A percentile compares a stretch with the other conserved stretches of the same genome.
Conservation (phyloP, 2,888 invertebrate species). For the Mesorhabditis spiculigera region DNA sequence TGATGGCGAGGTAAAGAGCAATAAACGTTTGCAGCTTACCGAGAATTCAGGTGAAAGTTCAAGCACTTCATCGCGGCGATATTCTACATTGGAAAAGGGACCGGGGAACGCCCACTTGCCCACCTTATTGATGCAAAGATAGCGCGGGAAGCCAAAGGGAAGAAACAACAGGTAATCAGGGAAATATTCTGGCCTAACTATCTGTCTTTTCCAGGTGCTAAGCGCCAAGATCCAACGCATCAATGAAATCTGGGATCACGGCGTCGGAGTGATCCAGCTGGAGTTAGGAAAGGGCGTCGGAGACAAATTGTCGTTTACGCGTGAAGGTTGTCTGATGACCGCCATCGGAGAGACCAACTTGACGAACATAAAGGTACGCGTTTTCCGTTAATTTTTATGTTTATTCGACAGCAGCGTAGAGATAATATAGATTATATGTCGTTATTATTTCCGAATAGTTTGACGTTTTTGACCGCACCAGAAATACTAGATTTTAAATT, state of each 20-base stretch:
- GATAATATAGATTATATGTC: neutral
- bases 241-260: constrained; percentile 3
- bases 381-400: neutral
- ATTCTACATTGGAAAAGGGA: constrained; percentile 94
- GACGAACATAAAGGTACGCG: neutral
- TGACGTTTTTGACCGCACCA: too few relatives aligned
- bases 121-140: constrained; percentile 85
- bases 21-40: neutral
- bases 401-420: neutral
- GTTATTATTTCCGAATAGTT: too few relatives aligned
- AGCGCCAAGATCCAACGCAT: constrained; percentile 5
- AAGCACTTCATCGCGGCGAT: constrained; percentile 77
- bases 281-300: constrained; percentile 5
- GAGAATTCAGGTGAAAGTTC: constrained; percentile 65
- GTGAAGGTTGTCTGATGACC: neutral
- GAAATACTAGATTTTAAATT: neutral
- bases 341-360: neutral
- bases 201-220: neutral
- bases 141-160: constrained; percentile 15
- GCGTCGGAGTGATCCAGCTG: constrained; percentile 4
- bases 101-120: constrained; percentile 76
- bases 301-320: neutral
- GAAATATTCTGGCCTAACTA: neutral
- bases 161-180: constrained; percentile 10
- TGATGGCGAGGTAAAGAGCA: constrained; percentile 14